Evolutionary conservation across 1,140 invertebrate genomes (phyloP), one percentile per base, ranked within the genome.

Genomic region (Bicyclus anynana): DNA sequence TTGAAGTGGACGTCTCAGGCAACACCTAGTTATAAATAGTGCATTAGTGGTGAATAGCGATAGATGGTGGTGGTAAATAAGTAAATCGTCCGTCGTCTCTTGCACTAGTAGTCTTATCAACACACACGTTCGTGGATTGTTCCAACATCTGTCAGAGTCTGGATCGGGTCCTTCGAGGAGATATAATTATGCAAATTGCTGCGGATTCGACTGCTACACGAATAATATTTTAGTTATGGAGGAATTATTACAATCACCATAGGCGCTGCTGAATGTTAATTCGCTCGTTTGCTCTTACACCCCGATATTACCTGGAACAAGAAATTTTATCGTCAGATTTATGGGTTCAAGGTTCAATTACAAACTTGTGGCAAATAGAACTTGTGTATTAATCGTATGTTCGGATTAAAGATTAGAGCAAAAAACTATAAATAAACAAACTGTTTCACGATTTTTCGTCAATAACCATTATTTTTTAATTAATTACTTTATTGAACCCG

Each of bases 151-250:
- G 61, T 63, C 61, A 63, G 51, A 59, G 48, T 53, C 53, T 51
- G 55, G 50, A 58, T 59, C 51, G 51, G 55, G 52, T 51, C 56
- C 55, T 67, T 57, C 50, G 54, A 51, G 60, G 55, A 59, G 52
- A 59, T 62, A 62, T 63, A 63, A 67, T 67, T 67, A 67, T 67
- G 65, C 57, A 67, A 67, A 67, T 59, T 49, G 56, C 51, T 52
- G 53, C 48, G 60, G 56, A 67, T 60, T 58, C 53, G 60, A 48
- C 58, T 46, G 47, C 52, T 66, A 59, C 23, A 4, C 23, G 23
- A 23, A 23, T 40, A 40, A 67, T 59, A 54, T 53, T 54, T 48
- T 52, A 53, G 35, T 49, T 66, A 66, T 55, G 46, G 59, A 51
- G 29, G 13, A 35, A 51, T 35, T 51, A 35, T 51, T 51, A 55